phyloP scores from a whole-genome alignment of 2,888 invertebrate genomes.

The Sinopyrophorus schimmeli region DNA sequence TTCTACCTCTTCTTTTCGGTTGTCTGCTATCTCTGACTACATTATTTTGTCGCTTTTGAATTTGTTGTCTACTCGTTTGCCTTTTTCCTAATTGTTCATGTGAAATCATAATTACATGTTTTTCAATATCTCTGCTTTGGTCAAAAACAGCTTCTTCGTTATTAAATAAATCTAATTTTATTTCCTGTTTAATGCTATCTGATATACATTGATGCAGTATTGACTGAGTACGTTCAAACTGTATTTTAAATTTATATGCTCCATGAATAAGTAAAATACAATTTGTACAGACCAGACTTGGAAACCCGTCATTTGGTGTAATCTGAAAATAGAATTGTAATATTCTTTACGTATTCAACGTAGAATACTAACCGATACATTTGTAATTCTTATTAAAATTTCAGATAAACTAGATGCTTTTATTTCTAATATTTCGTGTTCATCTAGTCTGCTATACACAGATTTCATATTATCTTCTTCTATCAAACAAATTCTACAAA shows the following conservation, averaged over 20 bases:
- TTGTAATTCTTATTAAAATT: conserved; percentile 35
- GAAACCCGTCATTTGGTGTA: conserved; percentile 31
- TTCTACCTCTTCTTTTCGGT: conserved; percentile 23
- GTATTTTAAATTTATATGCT: conserved; percentile 40
- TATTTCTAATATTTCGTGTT: conserved; percentile 32
- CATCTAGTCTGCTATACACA: conserved; percentile 35
- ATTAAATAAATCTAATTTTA: conserved; percentile 7
- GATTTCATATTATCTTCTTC: conserved; percentile 35
- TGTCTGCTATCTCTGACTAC: conserved; percentile 10
- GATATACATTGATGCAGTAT: conserved; percentile 36
- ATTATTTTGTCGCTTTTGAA: conserved; percentile 27
- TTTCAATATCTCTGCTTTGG: conserved; percentile 25
- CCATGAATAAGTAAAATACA: conserved; percentile 37
- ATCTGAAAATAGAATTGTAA: conserved; percentile 29
- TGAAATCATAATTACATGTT: too few species aligned
- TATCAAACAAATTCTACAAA: conserved; percentile 40
- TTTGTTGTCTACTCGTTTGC: conserved; percentile 29
- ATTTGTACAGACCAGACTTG: conserved; percentile 36
- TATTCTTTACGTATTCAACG: neutral
- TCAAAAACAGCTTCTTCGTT: conserved; percentile 18
- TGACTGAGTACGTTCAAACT: conserved; percentile 37
- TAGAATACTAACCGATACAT: conserved; percentile 32
- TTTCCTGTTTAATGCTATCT: conserved; percentile 31
- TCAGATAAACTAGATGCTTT: conserved; percentile 34
- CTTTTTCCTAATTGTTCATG: conserved; percentile 24